These are phyloP conservation scores for Zele albiditarsus DNA, from an alignment of 2,888 invertebrate genomes.

Conservation along the genomic window DNA sequence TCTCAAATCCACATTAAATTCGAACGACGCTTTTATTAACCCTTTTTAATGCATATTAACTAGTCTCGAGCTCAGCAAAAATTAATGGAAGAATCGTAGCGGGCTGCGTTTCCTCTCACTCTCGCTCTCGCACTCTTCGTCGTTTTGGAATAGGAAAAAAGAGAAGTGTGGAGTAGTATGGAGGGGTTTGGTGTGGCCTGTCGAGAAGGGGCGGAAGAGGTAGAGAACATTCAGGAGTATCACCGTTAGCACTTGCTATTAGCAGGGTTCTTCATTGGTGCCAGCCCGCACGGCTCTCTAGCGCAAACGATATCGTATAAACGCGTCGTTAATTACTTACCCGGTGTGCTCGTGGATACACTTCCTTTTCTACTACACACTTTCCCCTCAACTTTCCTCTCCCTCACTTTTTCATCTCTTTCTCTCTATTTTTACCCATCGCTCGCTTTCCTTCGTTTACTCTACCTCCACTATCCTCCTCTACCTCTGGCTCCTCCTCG, in stretches of 20 bases:
- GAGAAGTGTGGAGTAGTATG: constrained; percentile 16
- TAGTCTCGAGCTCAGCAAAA: constrained; percentile 69
- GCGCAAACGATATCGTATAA: constrained; percentile 67
- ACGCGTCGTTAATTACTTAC: constrained; percentile 69
- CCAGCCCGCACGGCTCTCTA: constrained; percentile 57
- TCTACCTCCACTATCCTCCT: constrained; percentile 41
- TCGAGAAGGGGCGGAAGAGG: constrained; percentile 50
- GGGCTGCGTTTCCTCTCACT: constrained; percentile 49
- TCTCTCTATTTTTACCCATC: constrained; percentile 50
- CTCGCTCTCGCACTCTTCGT: constrained; percentile 28
- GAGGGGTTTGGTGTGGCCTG: constrained; percentile 28
- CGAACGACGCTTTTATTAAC: constrained; percentile 65
- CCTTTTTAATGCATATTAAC: constrained; percentile 71
- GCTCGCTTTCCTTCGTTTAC: constrained; percentile 43
- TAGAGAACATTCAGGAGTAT: constrained; percentile 64
- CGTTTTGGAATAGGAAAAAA: constrained; percentile 28
- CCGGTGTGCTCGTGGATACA: constrained; percentile 56
- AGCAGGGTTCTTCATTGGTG: constrained; percentile 67
- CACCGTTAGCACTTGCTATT: constrained; percentile 69
- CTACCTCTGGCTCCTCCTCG: constrained; percentile 37
- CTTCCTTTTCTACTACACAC: constrained; percentile 31
- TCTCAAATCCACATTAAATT: constrained; percentile 55
- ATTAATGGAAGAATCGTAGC: constrained; percentile 69
- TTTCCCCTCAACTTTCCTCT: constrained; percentile 46
- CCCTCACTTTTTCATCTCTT: constrained; percentile 42